A percentile compares a stretch with the other conserved stretches of the same genome.
Evolutionary conservation across 2,797 vertebrate genomes (phyloP).

Genomic region (Betta splendens): DNA sequence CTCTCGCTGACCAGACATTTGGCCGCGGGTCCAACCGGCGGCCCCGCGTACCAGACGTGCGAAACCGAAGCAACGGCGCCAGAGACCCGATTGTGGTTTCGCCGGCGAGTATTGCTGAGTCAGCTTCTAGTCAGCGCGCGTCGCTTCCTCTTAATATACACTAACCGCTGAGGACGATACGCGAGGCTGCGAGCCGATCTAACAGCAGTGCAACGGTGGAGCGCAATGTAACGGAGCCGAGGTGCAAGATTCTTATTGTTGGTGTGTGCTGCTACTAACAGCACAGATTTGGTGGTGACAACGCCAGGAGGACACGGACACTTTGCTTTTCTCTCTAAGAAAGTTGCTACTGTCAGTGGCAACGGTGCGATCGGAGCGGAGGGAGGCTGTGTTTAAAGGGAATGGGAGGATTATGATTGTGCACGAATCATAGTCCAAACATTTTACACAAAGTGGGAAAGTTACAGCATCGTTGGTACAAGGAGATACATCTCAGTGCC

Average conservation of each 20-base stretch:
- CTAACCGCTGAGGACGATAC: not conserved
- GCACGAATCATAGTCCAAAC: no score
- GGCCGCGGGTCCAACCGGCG: not conserved
- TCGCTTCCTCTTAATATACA: slow-evolving; percentile 2
- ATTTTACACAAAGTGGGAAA: no score
- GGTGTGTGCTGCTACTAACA: slow-evolving; percentile 47
- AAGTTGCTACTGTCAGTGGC: slow-evolving; percentile 23
- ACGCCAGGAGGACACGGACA: slow-evolving; percentile 58
- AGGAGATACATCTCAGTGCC: slow-evolving; percentile 2
- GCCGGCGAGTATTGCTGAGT: slow-evolving; percentile 4
- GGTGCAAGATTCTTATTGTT: slow-evolving; percentile 21
- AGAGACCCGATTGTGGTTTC: slow-evolving; percentile 12
- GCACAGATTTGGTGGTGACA: slow-evolving; percentile 68
- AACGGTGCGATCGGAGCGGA: slow-evolving; percentile 19
- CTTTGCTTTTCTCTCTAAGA: slow-evolving; percentile 40
- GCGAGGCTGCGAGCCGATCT: not conserved
- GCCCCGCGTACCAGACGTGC: no score
- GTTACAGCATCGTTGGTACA: no score
- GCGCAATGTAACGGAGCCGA: slow-evolving; percentile 14
- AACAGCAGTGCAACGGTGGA: not conserved
- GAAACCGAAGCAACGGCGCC: slow-evolving; percentile 27
- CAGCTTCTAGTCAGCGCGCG: not conserved
- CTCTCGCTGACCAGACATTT: slow-evolving; percentile 11
- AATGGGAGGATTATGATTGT: no score
- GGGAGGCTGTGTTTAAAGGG: no score